These are phyloP conservation scores for Phoeniculus purpureus DNA, from an alignment of 2,797 vertebrate genomes.

Conservation along the genomic window DNA sequence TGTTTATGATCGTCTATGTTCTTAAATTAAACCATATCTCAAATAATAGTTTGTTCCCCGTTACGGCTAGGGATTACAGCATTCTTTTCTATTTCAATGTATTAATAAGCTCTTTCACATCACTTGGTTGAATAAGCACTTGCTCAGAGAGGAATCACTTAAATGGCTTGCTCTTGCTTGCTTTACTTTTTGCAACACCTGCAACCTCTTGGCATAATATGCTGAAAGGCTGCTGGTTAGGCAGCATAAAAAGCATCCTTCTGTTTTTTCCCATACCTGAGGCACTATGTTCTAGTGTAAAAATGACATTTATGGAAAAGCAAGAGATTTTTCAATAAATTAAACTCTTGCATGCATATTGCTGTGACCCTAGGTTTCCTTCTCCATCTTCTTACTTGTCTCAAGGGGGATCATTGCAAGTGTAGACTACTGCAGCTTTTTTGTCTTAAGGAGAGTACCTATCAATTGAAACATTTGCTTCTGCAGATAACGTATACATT, in stretches of 20 bases:
- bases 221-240: background rate
- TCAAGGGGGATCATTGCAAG: background rate
- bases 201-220: background rate
- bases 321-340: background rate
- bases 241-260: background rate
- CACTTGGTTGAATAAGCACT: background rate
- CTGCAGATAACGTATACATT: background rate
- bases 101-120: slow-evolving; percentile 2
- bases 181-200: background rate
- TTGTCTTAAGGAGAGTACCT: background rate
- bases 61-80: background rate
- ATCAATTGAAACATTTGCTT: background rate
- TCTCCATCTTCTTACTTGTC: background rate
- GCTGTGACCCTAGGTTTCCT: background rate
- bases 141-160: background rate
- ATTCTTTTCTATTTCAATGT: background rate
- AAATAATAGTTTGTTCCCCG: background rate
- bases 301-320: background rate
- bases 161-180: background rate
- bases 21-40: slow-evolving; percentile 33
- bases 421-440: background rate
- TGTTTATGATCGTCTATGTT: background rate
- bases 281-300: background rate
- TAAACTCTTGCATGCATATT: background rate
- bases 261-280: background rate